Percentiles rank a stretch among this genome's conserved stretches.
These are phyloP conservation scores for Apocheima hispidaria DNA, from an alignment of 2,888 invertebrate species.

Conservation along the genomic window DNA sequence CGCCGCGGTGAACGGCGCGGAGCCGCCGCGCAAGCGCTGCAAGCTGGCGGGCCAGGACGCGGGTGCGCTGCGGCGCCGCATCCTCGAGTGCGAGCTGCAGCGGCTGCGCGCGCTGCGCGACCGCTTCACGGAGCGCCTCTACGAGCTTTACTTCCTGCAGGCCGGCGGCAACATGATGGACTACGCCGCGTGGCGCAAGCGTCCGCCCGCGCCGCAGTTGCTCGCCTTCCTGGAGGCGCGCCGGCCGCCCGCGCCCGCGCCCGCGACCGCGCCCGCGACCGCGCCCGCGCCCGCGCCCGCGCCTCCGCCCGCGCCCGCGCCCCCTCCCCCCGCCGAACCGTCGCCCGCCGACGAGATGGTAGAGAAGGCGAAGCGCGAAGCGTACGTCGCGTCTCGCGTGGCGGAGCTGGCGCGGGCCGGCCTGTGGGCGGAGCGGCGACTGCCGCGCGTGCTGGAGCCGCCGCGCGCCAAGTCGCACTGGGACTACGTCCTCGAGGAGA, in stretches of 20 bases:
- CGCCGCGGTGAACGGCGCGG: slow-evolving; percentile 39
- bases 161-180: slow-evolving; percentile 96
- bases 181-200: slow-evolving; percentile 93
- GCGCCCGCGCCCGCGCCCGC: slow-evolving; percentile 37
- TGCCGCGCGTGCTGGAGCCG: slow-evolving; percentile 97
- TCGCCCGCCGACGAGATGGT: slow-evolving; percentile 70
- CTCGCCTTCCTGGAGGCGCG: slow-evolving; percentile 91
- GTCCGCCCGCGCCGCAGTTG: slow-evolving; percentile 91
- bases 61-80: slow-evolving; percentile 86
- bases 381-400: slow-evolving; percentile 96
- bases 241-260: slow-evolving; percentile 88
- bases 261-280: slow-evolving; percentile 73
- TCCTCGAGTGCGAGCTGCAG: slow-evolving; percentile 90
- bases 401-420: slow-evolving; percentile 97
- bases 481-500: slow-evolving; percentile 99
- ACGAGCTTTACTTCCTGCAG: slow-evolving; percentile 95
- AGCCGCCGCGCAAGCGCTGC: slow-evolving; percentile 50
- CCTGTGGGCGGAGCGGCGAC: slow-evolving; percentile 96
- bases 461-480: slow-evolving; percentile 97
- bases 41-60: slow-evolving; percentile 59
- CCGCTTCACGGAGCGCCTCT: slow-evolving; percentile 90
- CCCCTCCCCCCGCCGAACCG: slow-evolving; percentile 85
- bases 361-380: slow-evolving; percentile 89
- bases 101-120: slow-evolving; percentile 90
- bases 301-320: slow-evolving; percentile 29